Evolutionary conservation across 2,113 vertebrate species (phyloP).

Genomic region (Phocoena phocoena): DNA sequence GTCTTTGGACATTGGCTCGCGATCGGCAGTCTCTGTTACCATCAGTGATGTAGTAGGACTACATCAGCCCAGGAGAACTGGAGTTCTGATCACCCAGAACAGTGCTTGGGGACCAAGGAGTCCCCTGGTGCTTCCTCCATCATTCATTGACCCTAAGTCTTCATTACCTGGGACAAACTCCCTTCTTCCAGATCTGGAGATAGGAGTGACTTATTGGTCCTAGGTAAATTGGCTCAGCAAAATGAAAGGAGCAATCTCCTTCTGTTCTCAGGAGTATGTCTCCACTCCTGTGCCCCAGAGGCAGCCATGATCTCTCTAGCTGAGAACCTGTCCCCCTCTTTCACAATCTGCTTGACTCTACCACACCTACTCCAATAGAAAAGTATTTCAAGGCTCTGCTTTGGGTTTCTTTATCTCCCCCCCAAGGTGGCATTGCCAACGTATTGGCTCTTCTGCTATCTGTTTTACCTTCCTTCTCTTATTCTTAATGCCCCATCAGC

Average conservation of each 20-base stretch:
- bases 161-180: not conserved
- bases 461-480: not conserved
- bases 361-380: not conserved
- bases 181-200: not conserved
- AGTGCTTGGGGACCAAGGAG: not conserved
- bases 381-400: not conserved
- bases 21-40: not conserved
- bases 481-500: not conserved
- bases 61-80: not conserved
- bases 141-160: not conserved
- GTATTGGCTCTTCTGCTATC: not conserved
- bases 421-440: not conserved
- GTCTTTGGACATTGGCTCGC: not conserved
- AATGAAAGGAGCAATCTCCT: not conserved
- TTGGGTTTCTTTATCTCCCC: not conserved
- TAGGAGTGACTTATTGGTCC: not conserved
- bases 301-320: fast-evolving
- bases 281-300: not conserved
- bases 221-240: not conserved
- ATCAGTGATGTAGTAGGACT: not conserved
- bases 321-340: not conserved
- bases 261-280: not conserved
- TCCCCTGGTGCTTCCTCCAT: not conserved
- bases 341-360: not conserved
- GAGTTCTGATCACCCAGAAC: not conserved